phyloP scores from a whole-genome alignment of 1,140 invertebrate genomes.

The Atta cephalotes region DNA sequence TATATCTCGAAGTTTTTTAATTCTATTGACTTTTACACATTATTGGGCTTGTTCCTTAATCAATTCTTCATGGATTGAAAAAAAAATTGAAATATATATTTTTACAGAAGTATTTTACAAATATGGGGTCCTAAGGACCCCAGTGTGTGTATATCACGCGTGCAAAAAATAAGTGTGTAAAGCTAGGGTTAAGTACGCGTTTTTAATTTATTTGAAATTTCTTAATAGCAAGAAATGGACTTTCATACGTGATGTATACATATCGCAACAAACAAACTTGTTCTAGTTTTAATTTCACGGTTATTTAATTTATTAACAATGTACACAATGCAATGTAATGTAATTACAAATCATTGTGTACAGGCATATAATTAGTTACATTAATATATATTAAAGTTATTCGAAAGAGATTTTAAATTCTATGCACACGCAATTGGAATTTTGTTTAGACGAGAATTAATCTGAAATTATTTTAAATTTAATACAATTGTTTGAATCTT shows the following conservation, averaged over 20 bases:
- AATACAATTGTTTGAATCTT: background rate
- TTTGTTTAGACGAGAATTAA: background rate
- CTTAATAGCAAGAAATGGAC: background rate
- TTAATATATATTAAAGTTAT: conserved; percentile 1
- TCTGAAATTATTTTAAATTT: conserved; percentile 3
- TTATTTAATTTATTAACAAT: conserved; percentile 28
- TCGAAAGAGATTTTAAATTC: background rate
- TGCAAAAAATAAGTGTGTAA: too few relatives aligned
- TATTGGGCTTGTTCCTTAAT: too few relatives aligned
- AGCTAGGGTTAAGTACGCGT: background rate
- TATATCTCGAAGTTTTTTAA: too few relatives aligned
- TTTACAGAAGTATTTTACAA: too few relatives aligned
- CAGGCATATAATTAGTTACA: conserved; percentile 1
- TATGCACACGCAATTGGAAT: background rate
- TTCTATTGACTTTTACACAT: too few relatives aligned
- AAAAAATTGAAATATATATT: too few relatives aligned
- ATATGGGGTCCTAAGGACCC: too few relatives aligned
- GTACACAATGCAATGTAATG: background rate
- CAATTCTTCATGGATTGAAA: too few relatives aligned
- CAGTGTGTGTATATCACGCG: too few relatives aligned
- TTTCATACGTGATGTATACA: background rate
- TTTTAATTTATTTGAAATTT: conserved; percentile 27
- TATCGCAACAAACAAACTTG: background rate
- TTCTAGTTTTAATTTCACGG: conserved; percentile 2
- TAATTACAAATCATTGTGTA: background rate